These are phyloP conservation scores for Palythoa caribaeorum DNA, from an alignment of 92 coral and sea anemone species.

Conservation along the genomic window DNA sequence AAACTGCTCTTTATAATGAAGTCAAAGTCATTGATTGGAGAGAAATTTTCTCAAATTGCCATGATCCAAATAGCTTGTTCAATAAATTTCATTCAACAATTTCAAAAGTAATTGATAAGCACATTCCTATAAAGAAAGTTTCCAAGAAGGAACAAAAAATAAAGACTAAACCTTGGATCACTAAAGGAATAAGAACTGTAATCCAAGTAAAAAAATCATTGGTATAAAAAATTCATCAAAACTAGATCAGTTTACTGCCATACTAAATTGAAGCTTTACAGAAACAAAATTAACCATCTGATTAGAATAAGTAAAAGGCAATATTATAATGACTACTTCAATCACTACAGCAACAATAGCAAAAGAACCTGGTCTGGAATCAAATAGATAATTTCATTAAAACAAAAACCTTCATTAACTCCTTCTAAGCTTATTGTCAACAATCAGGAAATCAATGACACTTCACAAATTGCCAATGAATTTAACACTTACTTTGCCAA, in stretches of 20 bases:
- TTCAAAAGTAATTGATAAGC: conserved; percentile 39
- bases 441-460: too few species aligned
- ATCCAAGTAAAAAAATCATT: conserved; percentile 14
- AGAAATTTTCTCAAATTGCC: conserved; percentile 45
- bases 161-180: conserved; percentile 16
- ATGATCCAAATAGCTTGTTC: conserved; percentile 41
- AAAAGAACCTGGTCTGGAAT: conserved; percentile 59
- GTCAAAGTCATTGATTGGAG: conserved; percentile 47
- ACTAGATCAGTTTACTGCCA: conserved; percentile 32
- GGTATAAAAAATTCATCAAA: conserved; percentile 27
- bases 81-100: conserved; percentile 46
- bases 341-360: conserved; percentile 46
- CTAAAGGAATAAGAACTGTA: conserved; percentile 7
- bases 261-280: conserved; percentile 38
- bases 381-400: conserved; percentile 58
- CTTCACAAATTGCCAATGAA: too few species aligned
- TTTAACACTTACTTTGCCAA: too few species aligned
- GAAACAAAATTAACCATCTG: conserved; percentile 41
- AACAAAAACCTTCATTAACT: conserved; percentile 14
- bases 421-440: too few species aligned
- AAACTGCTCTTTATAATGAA: conserved; percentile 39
- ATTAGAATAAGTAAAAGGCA: conserved; percentile 35
- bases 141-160: conserved; percentile 34
- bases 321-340: conserved; percentile 53
- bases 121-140: conserved; percentile 25